Percentiles rank a stretch among this genome's conserved stretches.
Evolutionary conservation across 2,888 invertebrate species (phyloP).

Genomic region (Aspidiotus destructor): DNA sequence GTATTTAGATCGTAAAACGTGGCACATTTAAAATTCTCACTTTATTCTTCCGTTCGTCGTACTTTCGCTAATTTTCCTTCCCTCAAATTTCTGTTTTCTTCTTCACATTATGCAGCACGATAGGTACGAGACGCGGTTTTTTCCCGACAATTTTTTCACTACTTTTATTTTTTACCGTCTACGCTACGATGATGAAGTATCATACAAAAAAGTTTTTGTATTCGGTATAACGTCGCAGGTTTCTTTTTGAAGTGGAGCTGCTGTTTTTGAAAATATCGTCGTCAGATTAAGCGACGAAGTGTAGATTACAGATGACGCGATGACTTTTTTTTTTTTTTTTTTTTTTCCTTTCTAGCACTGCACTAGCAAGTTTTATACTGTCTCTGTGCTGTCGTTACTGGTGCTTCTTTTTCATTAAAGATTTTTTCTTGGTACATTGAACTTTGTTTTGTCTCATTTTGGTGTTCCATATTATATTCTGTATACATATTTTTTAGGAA

Average conservation of each 20-base stretch:
- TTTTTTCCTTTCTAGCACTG: neutral
- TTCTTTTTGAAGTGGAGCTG: constrained; percentile 12
- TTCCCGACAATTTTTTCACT: too few species aligned
- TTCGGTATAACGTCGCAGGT: neutral
- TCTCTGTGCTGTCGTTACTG: too few species aligned
- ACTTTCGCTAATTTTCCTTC: too few species aligned
- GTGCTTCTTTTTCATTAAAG: neutral
- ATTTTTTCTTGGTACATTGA: constrained; percentile 16
- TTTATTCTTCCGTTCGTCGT: too few species aligned
- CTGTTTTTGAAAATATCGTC: constrained; percentile 15
- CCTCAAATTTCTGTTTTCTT: too few species aligned
- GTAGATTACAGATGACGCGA: neutral
- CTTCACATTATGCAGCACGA: too few species aligned
- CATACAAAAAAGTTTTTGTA: constrained; percentile 16
- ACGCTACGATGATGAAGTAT: constrained; percentile 7
- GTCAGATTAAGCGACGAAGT: neutral
- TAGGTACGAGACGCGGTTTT: too few species aligned
- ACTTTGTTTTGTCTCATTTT: constrained; percentile 7
- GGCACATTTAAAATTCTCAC: too few species aligned
- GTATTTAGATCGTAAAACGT: too few species aligned
- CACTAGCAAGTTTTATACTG: too few species aligned
- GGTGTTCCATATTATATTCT: constrained; percentile 3
- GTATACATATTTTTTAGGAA: too few species aligned
- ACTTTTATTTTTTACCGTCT: neutral
- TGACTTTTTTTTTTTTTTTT: constrained; percentile 6